Conservation (phyloP, 2,797 vertebrate species). For the Botia kubotai region DNA sequence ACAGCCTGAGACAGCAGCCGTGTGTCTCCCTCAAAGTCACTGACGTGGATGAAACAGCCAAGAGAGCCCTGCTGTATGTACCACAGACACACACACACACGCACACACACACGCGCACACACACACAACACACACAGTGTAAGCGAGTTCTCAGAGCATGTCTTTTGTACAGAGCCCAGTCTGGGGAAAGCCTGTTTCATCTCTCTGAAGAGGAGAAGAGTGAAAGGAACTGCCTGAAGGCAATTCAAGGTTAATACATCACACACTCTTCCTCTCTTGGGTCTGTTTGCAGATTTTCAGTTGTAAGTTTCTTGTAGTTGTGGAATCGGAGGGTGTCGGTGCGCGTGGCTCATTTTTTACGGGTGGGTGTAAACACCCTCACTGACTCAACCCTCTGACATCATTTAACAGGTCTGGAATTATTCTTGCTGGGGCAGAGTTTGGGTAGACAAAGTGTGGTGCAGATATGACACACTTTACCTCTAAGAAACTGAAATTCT, state of each 20-base stretch:
- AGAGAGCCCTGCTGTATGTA: conserved; percentile 76
- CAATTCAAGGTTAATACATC: conserved; percentile 51
- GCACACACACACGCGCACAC: background rate
- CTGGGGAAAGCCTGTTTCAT: conserved; percentile 34
- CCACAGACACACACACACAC: background rate
- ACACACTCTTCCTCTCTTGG: background rate
- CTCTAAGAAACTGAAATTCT: background rate
- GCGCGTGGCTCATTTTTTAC: no score
- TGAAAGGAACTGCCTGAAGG: conserved; percentile 42
- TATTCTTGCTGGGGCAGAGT: no score
- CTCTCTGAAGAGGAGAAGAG: conserved; percentile 50
- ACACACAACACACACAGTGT: background rate
- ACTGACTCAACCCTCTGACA: no score
- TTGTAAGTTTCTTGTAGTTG: no score
- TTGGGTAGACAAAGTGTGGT: no score
- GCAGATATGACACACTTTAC: no score
- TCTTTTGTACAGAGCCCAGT: conserved; percentile 40
- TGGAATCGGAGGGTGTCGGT: no score
- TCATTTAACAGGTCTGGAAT: no score
- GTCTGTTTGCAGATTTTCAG: background rate
- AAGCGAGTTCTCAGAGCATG: background rate
- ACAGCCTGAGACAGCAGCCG: conserved; percentile 74
- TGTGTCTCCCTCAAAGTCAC: conserved; percentile 76
- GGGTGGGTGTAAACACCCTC: no score
- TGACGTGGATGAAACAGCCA: conserved; percentile 74